A percentile compares a stretch with the other conserved stretches of the same genome.
Evolutionary conservation across 2,888 invertebrate genomes (phyloP).

Genomic region (Pantelozetes paolii): DNA sequence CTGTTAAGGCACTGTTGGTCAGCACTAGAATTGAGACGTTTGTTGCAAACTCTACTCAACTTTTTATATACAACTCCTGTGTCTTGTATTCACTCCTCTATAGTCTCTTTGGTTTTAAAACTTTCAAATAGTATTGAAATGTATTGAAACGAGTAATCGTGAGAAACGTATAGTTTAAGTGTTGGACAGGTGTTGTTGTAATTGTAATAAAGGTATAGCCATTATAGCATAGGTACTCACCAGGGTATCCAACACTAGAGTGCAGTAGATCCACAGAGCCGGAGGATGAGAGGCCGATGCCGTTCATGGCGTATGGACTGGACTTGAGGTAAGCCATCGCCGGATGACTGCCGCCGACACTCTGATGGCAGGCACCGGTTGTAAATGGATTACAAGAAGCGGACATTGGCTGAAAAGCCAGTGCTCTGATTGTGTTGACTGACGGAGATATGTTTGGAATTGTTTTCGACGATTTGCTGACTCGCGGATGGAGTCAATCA

Average conservation of each 20-base stretch:
- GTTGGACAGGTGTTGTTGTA: background rate
- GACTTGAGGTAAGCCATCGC: constrained; percentile 48
- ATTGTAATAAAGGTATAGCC: background rate
- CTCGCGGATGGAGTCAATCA: constrained; percentile 7
- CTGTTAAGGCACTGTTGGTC: too few relatives aligned
- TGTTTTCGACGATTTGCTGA: constrained; percentile 5
- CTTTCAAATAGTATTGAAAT: background rate
- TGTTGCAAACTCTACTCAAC: background rate
- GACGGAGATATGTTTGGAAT: constrained; percentile 2
- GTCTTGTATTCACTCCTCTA: too few relatives aligned
- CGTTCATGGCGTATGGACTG: constrained; percentile 48
- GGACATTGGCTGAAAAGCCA: constrained; percentile 38
- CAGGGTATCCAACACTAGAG: constrained; percentile 64
- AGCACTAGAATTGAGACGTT: constrained; percentile 15
- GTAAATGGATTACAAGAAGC: constrained; percentile 43
- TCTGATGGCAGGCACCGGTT: constrained; percentile 39
- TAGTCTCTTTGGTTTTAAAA: background rate
- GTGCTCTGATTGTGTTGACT: constrained; percentile 17
- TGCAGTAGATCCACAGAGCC: constrained; percentile 64
- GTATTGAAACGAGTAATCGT: constrained; percentile 15
- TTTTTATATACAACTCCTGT: background rate
- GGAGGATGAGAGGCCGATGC: constrained; percentile 59
- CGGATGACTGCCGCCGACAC: constrained; percentile 25
- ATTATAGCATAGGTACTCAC: constrained; percentile 47
- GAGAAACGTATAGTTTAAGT: background rate